Evolutionary conservation across 2,113 vertebrate species (phyloP).

Genomic region (Melozone crissalis): DNA sequence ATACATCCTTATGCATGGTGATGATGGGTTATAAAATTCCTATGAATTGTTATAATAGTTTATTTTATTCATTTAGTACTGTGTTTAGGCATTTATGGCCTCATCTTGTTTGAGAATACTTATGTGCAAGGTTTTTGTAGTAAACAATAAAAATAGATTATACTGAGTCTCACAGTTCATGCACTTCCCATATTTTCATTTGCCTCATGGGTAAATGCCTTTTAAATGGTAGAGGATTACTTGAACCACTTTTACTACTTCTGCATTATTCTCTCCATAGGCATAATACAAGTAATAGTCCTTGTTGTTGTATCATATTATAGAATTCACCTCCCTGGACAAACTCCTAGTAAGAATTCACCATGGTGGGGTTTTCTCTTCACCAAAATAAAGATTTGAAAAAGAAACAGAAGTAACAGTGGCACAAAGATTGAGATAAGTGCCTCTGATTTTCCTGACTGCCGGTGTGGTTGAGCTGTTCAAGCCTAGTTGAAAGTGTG

Average conservation of each 20-base stretch:
- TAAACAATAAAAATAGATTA: constrained; percentile 18
- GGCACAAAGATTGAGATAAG: background rate
- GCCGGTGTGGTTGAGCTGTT: background rate
- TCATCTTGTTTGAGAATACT: constrained; percentile 37
- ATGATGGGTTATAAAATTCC: constrained; percentile 42
- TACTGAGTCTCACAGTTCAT: constrained; percentile 2
- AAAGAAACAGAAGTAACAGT: background rate
- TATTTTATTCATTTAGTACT: constrained; percentile 24
- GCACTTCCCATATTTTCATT: background rate
- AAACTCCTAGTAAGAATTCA: background rate
- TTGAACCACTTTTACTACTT: constrained; percentile 12
- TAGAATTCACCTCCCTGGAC: background rate
- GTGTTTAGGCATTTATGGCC: constrained; percentile 13
- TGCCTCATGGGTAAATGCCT: background rate
- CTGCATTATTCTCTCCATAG: background rate
- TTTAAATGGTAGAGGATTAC: constrained; percentile 1
- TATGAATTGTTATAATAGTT: constrained; percentile 1
- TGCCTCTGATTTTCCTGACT: background rate
- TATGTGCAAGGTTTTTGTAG: background rate
- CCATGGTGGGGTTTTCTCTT: background rate
- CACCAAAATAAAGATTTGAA: background rate
- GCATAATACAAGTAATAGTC: background rate
- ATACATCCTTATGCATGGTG: background rate
- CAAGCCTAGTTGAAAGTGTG: background rate
- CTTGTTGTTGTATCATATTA: background rate